Evolutionary conservation across 2,113 vertebrate genomes (phyloP), one percentile per base, ranked within the genome.

Genomic region (Cettia cetti): DNA sequence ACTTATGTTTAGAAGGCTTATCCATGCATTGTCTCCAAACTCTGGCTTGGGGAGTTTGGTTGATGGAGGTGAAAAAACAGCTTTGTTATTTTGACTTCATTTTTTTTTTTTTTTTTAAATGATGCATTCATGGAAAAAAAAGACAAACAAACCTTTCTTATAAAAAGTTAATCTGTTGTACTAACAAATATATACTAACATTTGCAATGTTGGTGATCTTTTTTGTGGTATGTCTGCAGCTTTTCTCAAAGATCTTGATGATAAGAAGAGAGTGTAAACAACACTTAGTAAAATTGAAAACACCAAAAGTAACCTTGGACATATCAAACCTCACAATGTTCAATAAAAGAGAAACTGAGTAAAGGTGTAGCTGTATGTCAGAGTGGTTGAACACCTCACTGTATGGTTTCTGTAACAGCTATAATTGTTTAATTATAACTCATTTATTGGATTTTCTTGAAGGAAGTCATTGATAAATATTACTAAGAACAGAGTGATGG

Each of bases 111-210:
- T 56, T 50, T 8, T 60, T 65, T 49, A 14, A 44, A 23, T 45
- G 15, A 78, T 72, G 13, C 5, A 27, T 65, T 82, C 13, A 50
- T 61, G 37, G 19, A 28, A 1, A 18, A 39, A 59, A 54, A 16
- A 0, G 19, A 28, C 1, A 18, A 39, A 59, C 50, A 16, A 0
- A 1, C 3, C 22, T 64, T 64, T 79, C 24, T 35, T 53, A 35
- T 68, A 11, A 45, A 68, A 68, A 65, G n/a, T 6, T 3, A 59
- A 63, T 69, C 10, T 39, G 8, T 76, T 81, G 8, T 13, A 16
- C 33, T 71, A 78, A 27, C 6, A 47, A 49, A 24, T 8, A 31
- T 83, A 17, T 12, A 22, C 37, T 71, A 56, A 30, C 3, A n/a
- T 26, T 74, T 79, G 16, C 26, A 72, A 23, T 84, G 10, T 10